Evolutionary conservation across 2,797 vertebrate species (phyloP), one percentile per base, ranked within the genome.

Genomic region (Urosaurus nigricauda): DNA sequence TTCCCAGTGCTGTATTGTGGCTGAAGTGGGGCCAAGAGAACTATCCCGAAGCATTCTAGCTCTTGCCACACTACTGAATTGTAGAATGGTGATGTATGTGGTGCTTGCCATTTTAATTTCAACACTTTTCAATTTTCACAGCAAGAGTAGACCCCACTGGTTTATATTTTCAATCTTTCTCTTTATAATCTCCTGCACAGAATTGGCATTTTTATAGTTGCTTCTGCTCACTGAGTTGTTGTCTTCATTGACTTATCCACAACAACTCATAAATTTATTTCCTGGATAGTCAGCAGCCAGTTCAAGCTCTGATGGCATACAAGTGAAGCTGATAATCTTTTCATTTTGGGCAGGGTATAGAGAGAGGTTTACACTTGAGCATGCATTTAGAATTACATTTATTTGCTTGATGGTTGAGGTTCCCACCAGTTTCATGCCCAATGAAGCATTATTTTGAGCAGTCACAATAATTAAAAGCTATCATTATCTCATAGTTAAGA

Each of bases 191-290:
- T 29, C 84, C 16, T 29, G 56, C 73, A 14, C 40, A 40, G 84
- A 85, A 77, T 77, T 78, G 29, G 58, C 73, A 40, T 60, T 60
- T 40, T 60, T 43, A 65, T 78, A 16, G 13, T 63, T 19, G 29
- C 29, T 29, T 17, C 58, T 77, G 73, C 56, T 77, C 32, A n/a
- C 14, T 35, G 51, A 35, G n/a, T 68, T 68, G 53, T n/a, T 78
- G 58, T 85, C 16, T 85, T 85, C 37, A 43, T 65, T 63, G 58
- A 85, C 19, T 19, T 85, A 78, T 29, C 29, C 40, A 35, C 75
- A 29, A 73, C 65, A 68, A 68, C 29, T 68, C 29, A 29, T 68
- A 68, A 68, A 68, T 68, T 68, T 68, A 29, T 32, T 68, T 68
- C 65, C 65, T 75, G 40, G 37, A 75, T n/a, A 73, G 14, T 35